Evolutionary conservation across 2,888 invertebrate genomes (phyloP).

Genomic region (Drosophila yooni): DNA sequence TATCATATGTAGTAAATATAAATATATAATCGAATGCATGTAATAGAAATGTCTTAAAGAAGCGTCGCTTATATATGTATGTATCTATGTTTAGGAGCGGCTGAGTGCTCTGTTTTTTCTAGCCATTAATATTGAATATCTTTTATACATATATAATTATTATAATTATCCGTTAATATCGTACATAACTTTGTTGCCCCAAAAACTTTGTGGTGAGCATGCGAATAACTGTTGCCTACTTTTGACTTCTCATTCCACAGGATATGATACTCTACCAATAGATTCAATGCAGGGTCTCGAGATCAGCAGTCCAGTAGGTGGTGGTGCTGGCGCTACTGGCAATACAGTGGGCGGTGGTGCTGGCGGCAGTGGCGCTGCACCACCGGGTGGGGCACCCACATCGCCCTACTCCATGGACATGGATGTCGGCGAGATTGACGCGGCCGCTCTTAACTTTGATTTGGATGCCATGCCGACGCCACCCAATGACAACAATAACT

Average conservation of each 20-base stretch:
- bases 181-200: background rate
- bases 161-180: background rate
- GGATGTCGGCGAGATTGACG: conserved; percentile 92
- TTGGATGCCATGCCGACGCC: conserved; percentile 91
- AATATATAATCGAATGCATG: conserved; percentile 11
- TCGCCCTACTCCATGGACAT: conserved; percentile 93
- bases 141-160: background rate
- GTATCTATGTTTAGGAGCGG: background rate
- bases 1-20: background rate
- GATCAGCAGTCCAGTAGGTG: conserved; percentile 88
- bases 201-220: background rate
- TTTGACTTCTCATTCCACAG: conserved; percentile 85
- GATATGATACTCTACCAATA: conserved; percentile 99
- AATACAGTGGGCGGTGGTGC: conserved; percentile 72
- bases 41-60: background rate
- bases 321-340: conserved; percentile 66
- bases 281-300: conserved; percentile 98
- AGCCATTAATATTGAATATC: conserved; percentile 1
- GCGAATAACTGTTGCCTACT: background rate
- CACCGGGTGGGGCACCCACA: conserved; percentile 85
- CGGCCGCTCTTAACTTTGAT: conserved; percentile 91
- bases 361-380: conserved; percentile 66
- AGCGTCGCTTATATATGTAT: conserved; percentile 3
- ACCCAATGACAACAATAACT: conserved; percentile 95
- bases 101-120: background rate